Conservation (phyloP, 2,888 invertebrate genomes). For the Adelphocoris suturalis region DNA sequence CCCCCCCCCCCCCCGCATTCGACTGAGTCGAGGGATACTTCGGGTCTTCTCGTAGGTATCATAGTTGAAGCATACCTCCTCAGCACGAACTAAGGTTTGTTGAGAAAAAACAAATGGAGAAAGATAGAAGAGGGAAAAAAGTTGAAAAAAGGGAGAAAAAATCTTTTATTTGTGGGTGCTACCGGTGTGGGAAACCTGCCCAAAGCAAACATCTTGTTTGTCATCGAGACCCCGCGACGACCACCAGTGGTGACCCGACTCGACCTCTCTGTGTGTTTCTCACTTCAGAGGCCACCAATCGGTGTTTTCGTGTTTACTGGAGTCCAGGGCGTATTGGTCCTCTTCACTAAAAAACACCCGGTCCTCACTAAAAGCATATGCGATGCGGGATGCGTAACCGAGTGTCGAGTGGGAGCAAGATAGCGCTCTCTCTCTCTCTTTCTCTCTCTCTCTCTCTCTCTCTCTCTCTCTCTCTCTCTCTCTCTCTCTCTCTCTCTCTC, state of each 20-base stretch:
- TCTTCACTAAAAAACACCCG: slow-evolving; percentile 42
- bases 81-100: slow-evolving; percentile 33
- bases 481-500: not conserved
- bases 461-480: not conserved
- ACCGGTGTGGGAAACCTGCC: slow-evolving; percentile 50
- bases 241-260: slow-evolving; percentile 12
- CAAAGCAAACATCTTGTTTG: slow-evolving; percentile 54
- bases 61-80: not conserved
- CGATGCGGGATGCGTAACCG: not conserved
- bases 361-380: slow-evolving; percentile 34
- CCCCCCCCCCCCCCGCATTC: too few species aligned
- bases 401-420: not conserved
- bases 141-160: not conserved
- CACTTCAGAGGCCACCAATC: slow-evolving; percentile 55
- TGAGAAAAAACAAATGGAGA: not conserved
- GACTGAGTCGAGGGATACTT: too few species aligned
- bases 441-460: not conserved
- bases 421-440: not conserved
- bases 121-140: not conserved
- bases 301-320: slow-evolving; percentile 33
- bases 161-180: slow-evolving; percentile 11
- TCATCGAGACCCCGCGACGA: slow-evolving; percentile 28
- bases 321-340: slow-evolving; percentile 12
- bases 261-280: slow-evolving; percentile 8
- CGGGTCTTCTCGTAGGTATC: not conserved